Evolutionary conservation across 1,140 invertebrate genomes (phyloP).

Genomic region (Amyelois transitella): DNA sequence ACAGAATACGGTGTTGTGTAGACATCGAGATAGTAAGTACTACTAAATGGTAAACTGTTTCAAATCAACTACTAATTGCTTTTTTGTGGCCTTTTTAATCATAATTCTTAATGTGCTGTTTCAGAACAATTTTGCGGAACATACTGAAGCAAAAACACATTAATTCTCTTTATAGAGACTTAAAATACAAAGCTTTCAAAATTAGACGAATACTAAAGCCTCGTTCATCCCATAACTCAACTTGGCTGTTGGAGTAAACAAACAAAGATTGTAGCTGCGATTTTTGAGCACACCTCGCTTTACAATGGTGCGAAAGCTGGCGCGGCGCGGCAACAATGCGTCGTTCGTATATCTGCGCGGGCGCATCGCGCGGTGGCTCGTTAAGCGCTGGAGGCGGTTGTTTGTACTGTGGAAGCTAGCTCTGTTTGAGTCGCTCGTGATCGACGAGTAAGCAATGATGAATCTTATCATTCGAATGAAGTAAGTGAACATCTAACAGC

Average conservation of each 20-base stretch:
- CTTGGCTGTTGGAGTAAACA: conserved; percentile 48
- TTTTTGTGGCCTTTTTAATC: too few relatives aligned
- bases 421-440: conserved; percentile 29
- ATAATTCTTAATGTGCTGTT: too few relatives aligned
- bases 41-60: too few relatives aligned
- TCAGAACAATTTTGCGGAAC: too few relatives aligned
- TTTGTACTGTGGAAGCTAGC: conserved; percentile 44
- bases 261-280: conserved; percentile 53
- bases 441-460: conserved; percentile 25
- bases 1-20: not conserved
- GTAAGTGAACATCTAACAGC: conserved; percentile 2
- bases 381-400: conserved; percentile 51
- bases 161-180: too few relatives aligned
- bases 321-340: conserved; percentile 61
- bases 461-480: not conserved
- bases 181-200: too few relatives aligned
- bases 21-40: too few relatives aligned
- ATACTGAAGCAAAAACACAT: too few relatives aligned
- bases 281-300: conserved; percentile 39
- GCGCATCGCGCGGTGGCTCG: conserved; percentile 60
- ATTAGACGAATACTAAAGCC: not conserved
- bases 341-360: conserved; percentile 51
- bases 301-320: conserved; percentile 68
- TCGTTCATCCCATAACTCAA: conserved; percentile 21
- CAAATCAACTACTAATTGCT: too few relatives aligned